Base-by-base conservation (phyloP, 2,888 invertebrate species). In the Spisula subtruncata region DNA sequence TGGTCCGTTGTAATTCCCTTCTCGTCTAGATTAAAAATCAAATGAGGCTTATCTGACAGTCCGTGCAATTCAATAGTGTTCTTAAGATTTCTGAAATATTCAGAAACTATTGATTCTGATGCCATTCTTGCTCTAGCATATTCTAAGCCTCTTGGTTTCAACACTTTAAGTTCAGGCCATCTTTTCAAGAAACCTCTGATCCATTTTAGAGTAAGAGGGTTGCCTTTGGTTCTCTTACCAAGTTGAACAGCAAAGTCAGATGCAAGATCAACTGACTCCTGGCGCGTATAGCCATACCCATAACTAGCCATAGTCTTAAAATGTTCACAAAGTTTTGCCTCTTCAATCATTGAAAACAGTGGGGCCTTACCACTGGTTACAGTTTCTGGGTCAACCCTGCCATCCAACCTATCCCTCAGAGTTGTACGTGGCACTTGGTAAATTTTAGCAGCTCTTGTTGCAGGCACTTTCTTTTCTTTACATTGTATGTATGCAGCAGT, bases 211-310 rank as follows among this genome's bases (percentile, higher is more conserved):
- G 86, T 71, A 5, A 88, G 25, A 0, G 83, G 81, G 18, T 85
- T 54, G 6, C 83, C 71, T 25, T 86, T 88, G 18, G 0, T 8
- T 41, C 90, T 54, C 29, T 85, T 85, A 5, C 87, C 87, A 0
- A 90, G 48, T 35, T 83, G 83, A 25, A 84, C 32, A 18, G 88
- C 88, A 79, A 66, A 83, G n/a, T 88, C 88, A 71, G 54, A 35
- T 14, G 90, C 90, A 20, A 90, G 25, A 66, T 88, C 54, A n/a
- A 87, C 81, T 29, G 35, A 66, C 54, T 90, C 88, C 29, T 88
- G 90, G 20, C 90, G 54, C 0, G 83, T 83, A 46, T 90, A 90
- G 0, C 88, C 88, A 81, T 90, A 90, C 0, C 88, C 90, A 80
- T 81, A 85, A 25, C 25, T 29, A 0, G 90, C 85, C 82, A 90